Conservation (phyloP, 2,113 vertebrate genomes). For the Percopsis transmontana region DNA sequence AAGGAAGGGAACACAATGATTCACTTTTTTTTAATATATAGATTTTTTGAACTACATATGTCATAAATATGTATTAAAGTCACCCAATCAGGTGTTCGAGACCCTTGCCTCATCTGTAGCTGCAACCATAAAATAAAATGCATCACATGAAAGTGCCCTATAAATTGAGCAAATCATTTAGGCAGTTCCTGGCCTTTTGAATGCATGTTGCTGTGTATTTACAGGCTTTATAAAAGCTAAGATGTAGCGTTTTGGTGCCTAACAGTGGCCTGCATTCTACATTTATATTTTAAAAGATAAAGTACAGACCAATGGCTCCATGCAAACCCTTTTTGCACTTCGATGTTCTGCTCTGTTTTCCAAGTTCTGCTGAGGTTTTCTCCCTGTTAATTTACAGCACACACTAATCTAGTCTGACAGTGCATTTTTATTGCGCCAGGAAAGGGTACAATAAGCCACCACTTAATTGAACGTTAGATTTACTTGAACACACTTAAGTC, state of each 20-base stretch:
- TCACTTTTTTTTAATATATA: too few relatives aligned
- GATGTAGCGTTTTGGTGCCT: neutral
- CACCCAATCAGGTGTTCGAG: too few relatives aligned
- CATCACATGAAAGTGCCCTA: neutral
- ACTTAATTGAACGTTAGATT: slow-evolving; percentile 68
- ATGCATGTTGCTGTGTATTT: neutral
- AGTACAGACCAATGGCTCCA: slow-evolving; percentile 3
- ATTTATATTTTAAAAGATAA: neutral
- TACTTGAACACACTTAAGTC: slow-evolving; percentile 68
- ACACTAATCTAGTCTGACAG: slow-evolving; percentile 62
- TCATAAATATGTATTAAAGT: too few relatives aligned
- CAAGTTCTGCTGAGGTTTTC: slow-evolving; percentile 29
- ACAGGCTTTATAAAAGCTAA: neutral
- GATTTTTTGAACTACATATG: too few relatives aligned
- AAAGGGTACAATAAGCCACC: slow-evolving; percentile 67
- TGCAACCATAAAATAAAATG: neutral
- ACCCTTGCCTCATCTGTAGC: too few relatives aligned
- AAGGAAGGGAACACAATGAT: too few relatives aligned
- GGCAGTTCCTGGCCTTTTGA: neutral
- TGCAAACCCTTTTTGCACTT: slow-evolving; percentile 10
- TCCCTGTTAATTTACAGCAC: slow-evolving; percentile 52
- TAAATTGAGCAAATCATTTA: neutral
- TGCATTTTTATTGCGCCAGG: slow-evolving; percentile 50
- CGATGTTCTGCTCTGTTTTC: slow-evolving; percentile 26
- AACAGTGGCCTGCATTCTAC: neutral